Evolutionary conservation across 2,113 vertebrate genomes (phyloP).

Genomic region (Indicator indicator): DNA sequence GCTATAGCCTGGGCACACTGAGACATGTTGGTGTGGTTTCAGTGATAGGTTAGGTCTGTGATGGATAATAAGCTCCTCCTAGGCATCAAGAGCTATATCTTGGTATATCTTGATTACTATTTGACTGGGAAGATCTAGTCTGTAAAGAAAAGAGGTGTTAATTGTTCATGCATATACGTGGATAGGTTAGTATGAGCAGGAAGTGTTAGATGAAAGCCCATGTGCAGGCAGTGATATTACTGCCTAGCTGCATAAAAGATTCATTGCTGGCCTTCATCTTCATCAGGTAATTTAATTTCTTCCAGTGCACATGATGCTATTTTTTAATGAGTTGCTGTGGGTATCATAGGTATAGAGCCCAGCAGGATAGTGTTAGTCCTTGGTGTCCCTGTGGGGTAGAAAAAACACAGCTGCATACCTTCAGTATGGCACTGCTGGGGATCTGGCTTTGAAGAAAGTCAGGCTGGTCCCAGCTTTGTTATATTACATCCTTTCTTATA

Average conservation of each 20-base stretch:
- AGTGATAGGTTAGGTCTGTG: not conserved
- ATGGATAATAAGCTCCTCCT: not conserved
- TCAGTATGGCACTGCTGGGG: not conserved
- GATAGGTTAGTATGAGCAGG: not conserved
- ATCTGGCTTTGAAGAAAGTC: not conserved
- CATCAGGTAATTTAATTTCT: not conserved
- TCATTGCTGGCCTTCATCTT: not conserved
- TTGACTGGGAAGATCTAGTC: not conserved
- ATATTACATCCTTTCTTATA: not conserved
- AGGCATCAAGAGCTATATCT: not conserved
- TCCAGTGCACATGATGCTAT: not conserved
- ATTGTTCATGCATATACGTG: not conserved
- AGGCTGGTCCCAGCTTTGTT: not conserved
- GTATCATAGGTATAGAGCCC: not conserved
- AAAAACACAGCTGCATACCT: not conserved
- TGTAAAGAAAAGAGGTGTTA: not conserved
- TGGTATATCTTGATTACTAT: not conserved
- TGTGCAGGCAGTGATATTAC: not conserved
- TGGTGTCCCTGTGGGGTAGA: not conserved
- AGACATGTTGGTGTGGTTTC: rapidly evolving
- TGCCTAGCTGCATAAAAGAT: not conserved
- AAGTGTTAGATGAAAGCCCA: not conserved
- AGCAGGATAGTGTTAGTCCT: not conserved
- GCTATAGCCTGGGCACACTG: not conserved
- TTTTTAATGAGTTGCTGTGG: not conserved